These are phyloP conservation scores for Channa striata DNA, from an alignment of 2,797 vertebrate species.

Conservation along the genomic window DNA sequence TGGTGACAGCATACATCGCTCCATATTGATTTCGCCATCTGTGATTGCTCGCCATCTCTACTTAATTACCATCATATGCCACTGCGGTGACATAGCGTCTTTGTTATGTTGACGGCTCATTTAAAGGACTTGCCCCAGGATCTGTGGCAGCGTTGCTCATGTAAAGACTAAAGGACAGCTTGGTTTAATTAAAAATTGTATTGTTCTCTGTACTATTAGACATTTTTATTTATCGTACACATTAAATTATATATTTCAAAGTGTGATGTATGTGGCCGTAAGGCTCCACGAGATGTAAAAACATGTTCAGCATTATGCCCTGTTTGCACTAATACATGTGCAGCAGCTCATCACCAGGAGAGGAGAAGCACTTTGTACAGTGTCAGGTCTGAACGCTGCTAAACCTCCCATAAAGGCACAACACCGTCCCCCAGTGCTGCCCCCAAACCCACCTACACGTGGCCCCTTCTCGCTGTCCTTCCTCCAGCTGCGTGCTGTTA, in stretches of 20 bases:
- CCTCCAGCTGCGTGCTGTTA: too few relatives aligned
- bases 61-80: slow-evolving; percentile 5
- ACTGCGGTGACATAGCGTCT: background rate
- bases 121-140: background rate
- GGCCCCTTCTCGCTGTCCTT: too few relatives aligned
- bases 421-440: too few relatives aligned
- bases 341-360: too few relatives aligned
- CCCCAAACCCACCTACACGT: too few relatives aligned
- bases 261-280: background rate
- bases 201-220: background rate
- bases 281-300: background rate
- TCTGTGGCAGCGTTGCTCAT: background rate
- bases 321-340: background rate
- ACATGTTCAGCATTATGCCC: background rate
- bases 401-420: too few relatives aligned
- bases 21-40: slow-evolving; percentile 10
- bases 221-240: background rate
- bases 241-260: background rate
- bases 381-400: too few relatives aligned
- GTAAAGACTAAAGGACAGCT: background rate
- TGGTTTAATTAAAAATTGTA: background rate
- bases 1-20: slow-evolving; percentile 16
- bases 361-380: too few relatives aligned
- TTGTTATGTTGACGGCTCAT: slow-evolving; percentile 16
- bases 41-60: background rate